Evolutionary conservation across 2,888 invertebrate genomes (phyloP), one percentile per base, ranked within the genome.

Genomic region (Cyclophora albipunctata): DNA sequence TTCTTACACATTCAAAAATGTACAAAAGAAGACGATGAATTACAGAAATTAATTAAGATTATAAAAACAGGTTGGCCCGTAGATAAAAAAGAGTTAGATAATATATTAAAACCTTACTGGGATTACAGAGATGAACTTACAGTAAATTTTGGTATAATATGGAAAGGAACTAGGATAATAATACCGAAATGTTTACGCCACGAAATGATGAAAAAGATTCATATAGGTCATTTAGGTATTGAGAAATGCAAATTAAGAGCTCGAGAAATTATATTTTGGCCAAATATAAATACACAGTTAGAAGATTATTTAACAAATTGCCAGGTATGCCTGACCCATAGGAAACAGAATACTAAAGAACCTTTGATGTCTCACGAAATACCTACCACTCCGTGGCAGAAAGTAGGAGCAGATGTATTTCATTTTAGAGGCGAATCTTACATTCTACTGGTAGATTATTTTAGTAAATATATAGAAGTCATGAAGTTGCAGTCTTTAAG

Each of bases 231-330:
- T 48, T 35, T 59, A 7, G 57, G 62, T 2, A 6, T 57, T 3
- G 60, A 58, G 44, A 63, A 59, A 49, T 56, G 54, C 34, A 53
- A 53, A 40, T 42, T 58, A 34, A 49, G 57, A n/a, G 55, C 59
- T 3, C 34, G 54, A 4, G 60, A 59, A 50, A 49, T 52, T 34
- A 53, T 59, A 45, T 63, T 50, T 50, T 61, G 60, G 60, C 60
- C 63, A 3, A 50, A 54, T 45, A 56, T 60, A 7, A 56, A 48
- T 34, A 37, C 51, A 5, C 54, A 62, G n/a, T 41, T 60, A 47
- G 35, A 54, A 7, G 53, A 60, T 47, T 49, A 45, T 43, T 34
- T 60, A 20, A 55, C 47, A 7, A 41, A 53, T 34, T 60, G 60
- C 44, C 55, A 59, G n/a, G 54, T 51, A 2, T 62, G 60, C 45